Base-by-base conservation (phyloP, 2,797 vertebrate genomes). In the Leptoclinus maculatus region DNA sequence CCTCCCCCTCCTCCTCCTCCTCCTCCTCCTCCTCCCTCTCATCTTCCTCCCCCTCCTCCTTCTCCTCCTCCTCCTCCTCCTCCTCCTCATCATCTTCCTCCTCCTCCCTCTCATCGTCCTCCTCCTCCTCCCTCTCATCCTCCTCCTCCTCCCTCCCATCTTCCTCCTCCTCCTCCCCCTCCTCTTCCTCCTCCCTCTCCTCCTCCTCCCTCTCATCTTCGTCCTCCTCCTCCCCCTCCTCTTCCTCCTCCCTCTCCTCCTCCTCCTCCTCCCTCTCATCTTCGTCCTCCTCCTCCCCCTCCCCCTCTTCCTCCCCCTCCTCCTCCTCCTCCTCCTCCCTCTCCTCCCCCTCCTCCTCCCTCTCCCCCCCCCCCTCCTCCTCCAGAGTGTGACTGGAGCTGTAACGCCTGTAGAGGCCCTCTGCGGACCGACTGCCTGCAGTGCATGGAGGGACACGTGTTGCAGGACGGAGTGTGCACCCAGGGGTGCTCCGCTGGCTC, bases 361-460 rank as follows among this genome's bases (percentile, higher is more conserved):
- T 34, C 29, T 11, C 21, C 43, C 3, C 66, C 27, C 11, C 57
- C 1, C 0, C 67, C 56, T 32, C 32, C 25, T 43, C 38, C 17
- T 54, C 17, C 84, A 99, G 98, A 99, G 88, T 99, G 98, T 38
- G 97, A 99, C 84, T 98, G 98, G 98, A 99, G 96, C 91, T 99
- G 98, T 75, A 97, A 96, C 0, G 89, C 95, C 0, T 99, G 98
- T 29, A 93, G 79, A 4, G 98, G 98, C 2, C 97, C 98, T 1
- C 93, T 92, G 68, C 92, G 87, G 34, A 97, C 92, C 0, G 97
- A 99, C 91, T 99, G 98, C 88, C 91, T 98, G 82, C 97, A 96
- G 91, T 99, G 98, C 89, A 97, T 97, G 97, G 97, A 98, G 4
- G 96, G 96, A 45, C 94, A 97, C 0, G 49, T 96, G 38, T 89